Conservation (phyloP, 2,113 vertebrate species). For the Psephotus haematonotus region DNA sequence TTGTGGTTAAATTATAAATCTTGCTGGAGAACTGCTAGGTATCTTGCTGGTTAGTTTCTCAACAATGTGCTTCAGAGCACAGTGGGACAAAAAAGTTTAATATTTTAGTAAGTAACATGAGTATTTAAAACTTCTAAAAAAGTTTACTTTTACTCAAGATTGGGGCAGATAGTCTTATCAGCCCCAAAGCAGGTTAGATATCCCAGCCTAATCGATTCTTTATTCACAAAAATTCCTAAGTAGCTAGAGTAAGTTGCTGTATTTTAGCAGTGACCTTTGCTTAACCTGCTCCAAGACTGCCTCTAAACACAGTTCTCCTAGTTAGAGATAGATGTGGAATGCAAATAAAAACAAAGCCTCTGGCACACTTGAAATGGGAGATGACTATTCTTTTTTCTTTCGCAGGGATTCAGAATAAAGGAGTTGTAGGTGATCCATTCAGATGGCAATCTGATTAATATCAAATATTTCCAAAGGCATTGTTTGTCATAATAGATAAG, state of each 20-base stretch:
- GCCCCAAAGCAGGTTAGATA: background rate
- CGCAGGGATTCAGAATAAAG: background rate
- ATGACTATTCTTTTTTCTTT: background rate
- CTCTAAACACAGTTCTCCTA: constrained; percentile 22
- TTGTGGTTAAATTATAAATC: background rate
- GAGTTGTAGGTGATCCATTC: background rate
- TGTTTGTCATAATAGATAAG: constrained; percentile 28
- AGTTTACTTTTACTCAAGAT: background rate
- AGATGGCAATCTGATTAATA: constrained; percentile 39
- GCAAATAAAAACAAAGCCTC: constrained; percentile 63
- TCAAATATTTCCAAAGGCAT: constrained; percentile 21
- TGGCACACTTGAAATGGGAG: constrained; percentile 38
- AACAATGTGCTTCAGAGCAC: background rate
- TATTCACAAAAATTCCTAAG: constrained; percentile 39
- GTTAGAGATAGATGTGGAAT: constrained; percentile 47
- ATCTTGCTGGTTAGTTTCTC: background rate
- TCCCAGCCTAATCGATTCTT: background rate
- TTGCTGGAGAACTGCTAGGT: background rate
- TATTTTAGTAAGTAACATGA: constrained; percentile 16
- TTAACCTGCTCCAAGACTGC: constrained; percentile 42
- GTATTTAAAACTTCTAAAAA: background rate
- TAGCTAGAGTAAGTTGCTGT: background rate
- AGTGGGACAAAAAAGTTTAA: background rate
- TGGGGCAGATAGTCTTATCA: constrained; percentile 14
- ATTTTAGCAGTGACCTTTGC: constrained; percentile 41